phyloP scores from a whole-genome alignment of 2,113 vertebrate species.

The Silurus glanis region DNA sequence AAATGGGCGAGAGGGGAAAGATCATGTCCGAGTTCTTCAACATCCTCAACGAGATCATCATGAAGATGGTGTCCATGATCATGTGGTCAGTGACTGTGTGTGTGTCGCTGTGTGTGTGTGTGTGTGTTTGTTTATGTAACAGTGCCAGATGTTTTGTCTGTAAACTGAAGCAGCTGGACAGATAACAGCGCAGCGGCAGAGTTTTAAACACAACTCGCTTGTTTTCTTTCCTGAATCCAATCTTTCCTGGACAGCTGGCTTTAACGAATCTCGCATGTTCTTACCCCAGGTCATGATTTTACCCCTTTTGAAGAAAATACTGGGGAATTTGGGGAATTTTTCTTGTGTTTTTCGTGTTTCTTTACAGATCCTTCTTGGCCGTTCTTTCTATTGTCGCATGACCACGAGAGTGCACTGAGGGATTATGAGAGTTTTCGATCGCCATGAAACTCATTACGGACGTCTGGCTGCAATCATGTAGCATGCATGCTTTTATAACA shows the following conservation, averaged over 20 bases:
- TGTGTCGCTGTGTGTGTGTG: slow-evolving; percentile 16
- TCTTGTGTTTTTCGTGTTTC: neutral
- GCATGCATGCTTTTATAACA: neutral
- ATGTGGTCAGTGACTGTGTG: slow-evolving; percentile 76
- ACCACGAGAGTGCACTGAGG: neutral
- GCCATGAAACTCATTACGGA: neutral
- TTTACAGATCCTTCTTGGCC: neutral
- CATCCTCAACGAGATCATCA: slow-evolving; percentile 84
- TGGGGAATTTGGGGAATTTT: neutral
- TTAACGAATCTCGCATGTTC: neutral
- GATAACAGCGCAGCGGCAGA: neutral
- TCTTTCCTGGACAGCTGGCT: neutral
- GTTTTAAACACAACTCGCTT: neutral
- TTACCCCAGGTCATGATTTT: neutral
- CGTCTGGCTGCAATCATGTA: neutral
- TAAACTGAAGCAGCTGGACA: slow-evolving; percentile 2
- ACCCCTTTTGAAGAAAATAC: neutral
- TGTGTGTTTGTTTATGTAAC: neutral
- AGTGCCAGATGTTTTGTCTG: neutral
- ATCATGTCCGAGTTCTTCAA: slow-evolving; percentile 83
- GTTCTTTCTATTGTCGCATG: neutral
- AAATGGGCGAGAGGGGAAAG: slow-evolving; percentile 78
- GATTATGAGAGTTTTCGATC: neutral
- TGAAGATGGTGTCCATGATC: slow-evolving; percentile 82
- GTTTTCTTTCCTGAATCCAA: neutral